Evolutionary conservation across 2,113 vertebrate species (phyloP), one percentile per base, ranked within the genome.

Genomic region (Cyprinodon brontotheroides): DNA sequence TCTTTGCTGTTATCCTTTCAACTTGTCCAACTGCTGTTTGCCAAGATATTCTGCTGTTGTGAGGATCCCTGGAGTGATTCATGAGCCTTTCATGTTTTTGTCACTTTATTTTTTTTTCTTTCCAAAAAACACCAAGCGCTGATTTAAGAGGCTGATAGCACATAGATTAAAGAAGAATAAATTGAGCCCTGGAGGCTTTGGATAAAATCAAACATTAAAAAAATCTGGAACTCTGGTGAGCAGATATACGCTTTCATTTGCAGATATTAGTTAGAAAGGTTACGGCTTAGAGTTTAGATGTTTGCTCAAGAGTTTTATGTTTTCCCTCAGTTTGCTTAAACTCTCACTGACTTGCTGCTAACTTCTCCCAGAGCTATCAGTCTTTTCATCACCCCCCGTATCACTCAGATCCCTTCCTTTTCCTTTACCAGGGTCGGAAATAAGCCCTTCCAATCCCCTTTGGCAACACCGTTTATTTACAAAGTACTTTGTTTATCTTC

Each of bases 381-480:
- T 50, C 77, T 45, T 82, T 80, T 83, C 86, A 87, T 91, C 89
- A 73, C 41, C 53, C 38, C 50, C 68, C 38, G 0, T 82, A 82
- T 86, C 72, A 13, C 74, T 68, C 80, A 79, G 71, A 83, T 78
- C 78, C 65, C 76, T 88, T 87, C 85, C 83, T 84, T 73, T 78
- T 75, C 80, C 84, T 87, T 70, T 50, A 70, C 62, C 60, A 4
- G 57, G 61, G 69, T 88, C 70, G 77, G 86, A 88, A 84, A 84
- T 37, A 68, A 88, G 80, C 61, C 72, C 81, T 89, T 86, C 76
- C 53, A 75, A 66, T 72, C 47, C 77, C 72, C 39, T 74, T 60
- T 3, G 13, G 65, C 81, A 59, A 45, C 43, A 37, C n/a, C 60
- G 15, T 62, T 80, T 81, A 72, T 85, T 86, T 81, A 69, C 65